A percentile compares a stretch with the other conserved stretches of the same genome.
These are phyloP conservation scores for Megaleporinus macrocephalus DNA, from an alignment of 2,113 vertebrate genomes.

Conservation along the genomic window DNA sequence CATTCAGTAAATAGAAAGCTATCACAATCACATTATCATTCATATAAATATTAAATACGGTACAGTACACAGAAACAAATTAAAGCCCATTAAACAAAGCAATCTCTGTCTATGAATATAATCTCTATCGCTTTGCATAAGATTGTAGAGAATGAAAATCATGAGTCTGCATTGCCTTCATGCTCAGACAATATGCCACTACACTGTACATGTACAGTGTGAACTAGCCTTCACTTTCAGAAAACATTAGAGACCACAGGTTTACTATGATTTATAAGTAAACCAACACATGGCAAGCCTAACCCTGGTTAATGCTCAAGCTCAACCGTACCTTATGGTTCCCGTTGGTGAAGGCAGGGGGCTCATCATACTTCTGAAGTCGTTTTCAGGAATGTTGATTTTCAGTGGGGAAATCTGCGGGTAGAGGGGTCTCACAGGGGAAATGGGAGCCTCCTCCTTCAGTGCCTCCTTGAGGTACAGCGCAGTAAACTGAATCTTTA, in stretches of 20 bases:
- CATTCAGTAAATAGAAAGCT: not conserved
- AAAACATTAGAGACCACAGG: conserved; percentile 4
- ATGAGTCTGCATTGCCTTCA: not conserved
- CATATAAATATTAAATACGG: no score
- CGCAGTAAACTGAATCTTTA: conserved; percentile 95
- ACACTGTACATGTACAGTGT: not conserved
- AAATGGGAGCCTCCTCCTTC: conserved; percentile 81
- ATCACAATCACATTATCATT: no score
- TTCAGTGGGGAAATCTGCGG: conserved; percentile 96
- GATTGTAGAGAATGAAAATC: not conserved
- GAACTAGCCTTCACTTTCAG: not conserved
- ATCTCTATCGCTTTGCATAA: not conserved
- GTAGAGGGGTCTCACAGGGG: conserved; percentile 85
- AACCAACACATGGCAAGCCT: not conserved
- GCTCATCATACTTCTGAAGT: conserved; percentile 88
- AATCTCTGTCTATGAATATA: no score
- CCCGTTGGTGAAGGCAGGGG: conserved; percentile 95
- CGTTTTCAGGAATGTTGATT: conserved; percentile 97
- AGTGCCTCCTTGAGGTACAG: conserved; percentile 84
- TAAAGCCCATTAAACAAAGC: no score
- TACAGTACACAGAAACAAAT: not conserved
- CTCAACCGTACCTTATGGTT: conserved; percentile 88
- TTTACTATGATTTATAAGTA: not conserved
- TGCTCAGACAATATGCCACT: not conserved
- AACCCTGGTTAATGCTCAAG: not conserved